These are phyloP conservation scores for Lasioglossum marginatum DNA, from an alignment of 2,888 invertebrate species.

Conservation along the genomic window DNA sequence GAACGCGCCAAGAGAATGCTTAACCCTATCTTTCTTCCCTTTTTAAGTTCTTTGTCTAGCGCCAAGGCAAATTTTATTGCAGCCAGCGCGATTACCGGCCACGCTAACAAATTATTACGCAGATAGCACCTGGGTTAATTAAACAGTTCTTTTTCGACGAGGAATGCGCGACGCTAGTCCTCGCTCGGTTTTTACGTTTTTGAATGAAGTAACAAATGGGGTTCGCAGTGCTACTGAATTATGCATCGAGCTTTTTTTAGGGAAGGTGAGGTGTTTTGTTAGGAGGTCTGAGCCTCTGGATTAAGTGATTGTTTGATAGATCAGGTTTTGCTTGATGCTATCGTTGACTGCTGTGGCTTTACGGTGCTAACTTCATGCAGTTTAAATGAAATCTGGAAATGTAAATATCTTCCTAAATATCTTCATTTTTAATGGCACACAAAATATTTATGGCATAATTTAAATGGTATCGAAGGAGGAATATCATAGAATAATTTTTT, in stretches of 20 bases:
- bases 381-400: neutral
- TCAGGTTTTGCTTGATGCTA: neutral
- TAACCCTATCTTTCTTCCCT: neutral
- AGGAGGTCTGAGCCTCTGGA: neutral
- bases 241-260: neutral
- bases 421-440: too few species aligned
- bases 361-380: neutral
- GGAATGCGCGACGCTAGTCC: neutral
- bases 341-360: neutral
- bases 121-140: conserved; percentile 1
- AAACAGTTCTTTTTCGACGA: neutral
- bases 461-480: too few species aligned
- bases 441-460: too few species aligned
- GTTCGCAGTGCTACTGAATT: neutral
- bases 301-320: neutral
- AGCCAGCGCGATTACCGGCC: neutral
- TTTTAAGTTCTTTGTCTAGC: neutral
- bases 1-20: neutral
- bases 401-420: too few species aligned
- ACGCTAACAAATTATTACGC: conserved; percentile 2
- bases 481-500: too few species aligned
- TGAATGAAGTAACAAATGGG: neutral
- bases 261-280: neutral
- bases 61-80: neutral
- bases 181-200: neutral